Conservation (phyloP, 1,140 invertebrate genomes). For the Cyrtorhinus lividipennis region DNA sequence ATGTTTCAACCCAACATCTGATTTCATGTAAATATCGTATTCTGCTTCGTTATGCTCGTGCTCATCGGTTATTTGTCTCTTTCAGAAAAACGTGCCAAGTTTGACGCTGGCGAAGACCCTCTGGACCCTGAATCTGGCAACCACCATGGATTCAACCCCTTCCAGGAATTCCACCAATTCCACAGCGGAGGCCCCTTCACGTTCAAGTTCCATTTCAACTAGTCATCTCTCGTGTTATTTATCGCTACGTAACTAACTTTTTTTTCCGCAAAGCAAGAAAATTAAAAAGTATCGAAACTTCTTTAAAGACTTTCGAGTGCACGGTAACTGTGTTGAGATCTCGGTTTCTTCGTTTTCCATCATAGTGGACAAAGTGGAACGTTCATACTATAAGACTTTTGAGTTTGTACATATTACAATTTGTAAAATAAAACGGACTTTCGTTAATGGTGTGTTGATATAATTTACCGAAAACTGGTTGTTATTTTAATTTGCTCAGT, state of each 20-base stretch:
- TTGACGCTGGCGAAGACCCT: slow-evolving; percentile 91
- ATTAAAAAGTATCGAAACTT: not conserved
- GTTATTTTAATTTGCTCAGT: no score
- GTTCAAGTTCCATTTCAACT: slow-evolving; percentile 94
- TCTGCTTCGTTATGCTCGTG: not conserved
- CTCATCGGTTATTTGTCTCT: slow-evolving; percentile 20
- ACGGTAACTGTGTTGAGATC: not conserved
- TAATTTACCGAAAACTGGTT: no score
- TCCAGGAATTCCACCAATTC: slow-evolving; percentile 71
- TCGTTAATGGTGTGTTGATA: no score
- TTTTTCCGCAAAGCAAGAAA: not conserved
- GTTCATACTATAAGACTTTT: not conserved
- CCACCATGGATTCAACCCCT: slow-evolving; percentile 58
- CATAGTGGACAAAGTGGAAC: not conserved
- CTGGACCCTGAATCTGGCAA: slow-evolving; percentile 79
- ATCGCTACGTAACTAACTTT: not conserved
- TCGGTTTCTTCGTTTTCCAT: not conserved
- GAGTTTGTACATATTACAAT: slow-evolving; percentile 1
- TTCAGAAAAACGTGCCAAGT: slow-evolving; percentile 78
- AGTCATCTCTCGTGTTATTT: slow-evolving; percentile 14
- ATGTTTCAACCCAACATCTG: no score
- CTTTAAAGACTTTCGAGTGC: not conserved
- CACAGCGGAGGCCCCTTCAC: slow-evolving; percentile 67
- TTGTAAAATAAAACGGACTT: slow-evolving; percentile 2
- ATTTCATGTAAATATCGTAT: no score